Evolutionary conservation across 2,888 invertebrate genomes (phyloP), one percentile per base, ranked within the genome.

Genomic region (Diarsia rubi): DNA sequence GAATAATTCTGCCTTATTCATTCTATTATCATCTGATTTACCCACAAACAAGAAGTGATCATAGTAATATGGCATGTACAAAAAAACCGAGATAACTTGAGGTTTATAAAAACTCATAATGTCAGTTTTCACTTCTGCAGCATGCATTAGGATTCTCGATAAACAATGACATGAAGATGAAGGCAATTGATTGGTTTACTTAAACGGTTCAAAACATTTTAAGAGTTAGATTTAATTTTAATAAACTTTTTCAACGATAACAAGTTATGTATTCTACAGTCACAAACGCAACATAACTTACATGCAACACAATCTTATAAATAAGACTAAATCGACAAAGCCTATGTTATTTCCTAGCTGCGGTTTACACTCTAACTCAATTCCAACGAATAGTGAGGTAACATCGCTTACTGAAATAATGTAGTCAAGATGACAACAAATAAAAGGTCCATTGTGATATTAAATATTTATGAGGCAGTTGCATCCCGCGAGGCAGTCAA

Each of bases 271-370:
- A n/a, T 57, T 31, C 47, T 49, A 21, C 1, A 63, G 49, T 49
- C 14, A 59, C 60, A 66, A 79, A 69, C 21, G 60, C 47, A 83
- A 78, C 63, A 67, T n/a, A 77, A 47, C 66, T 67, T 69, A 72
- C 67, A 81, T 49, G 75, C 69, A 78, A 78, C 49, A 75, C 64
- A 83, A 85, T 82, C 69, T 81, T 75, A 76, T 80, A 82, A 81
- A 78, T 82, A 80, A 80, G 44, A 49, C 69, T 42, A 79, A 86
- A 86, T 85, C 74, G 82, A 74, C 66, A 67, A 82, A 83, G 75
- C 76, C 75, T 73, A 74, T 69, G 75, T 78, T 81, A 85, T 83
- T 83, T 83, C 75, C 79, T 72, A 57, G 69, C 69, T 80, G 79
- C 73, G 79, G 81, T 79, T 69, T 70, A 70, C 59, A 75, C 77